Conservation (phyloP, 2,113 vertebrate genomes). For the Leucosticte australis region DNA sequence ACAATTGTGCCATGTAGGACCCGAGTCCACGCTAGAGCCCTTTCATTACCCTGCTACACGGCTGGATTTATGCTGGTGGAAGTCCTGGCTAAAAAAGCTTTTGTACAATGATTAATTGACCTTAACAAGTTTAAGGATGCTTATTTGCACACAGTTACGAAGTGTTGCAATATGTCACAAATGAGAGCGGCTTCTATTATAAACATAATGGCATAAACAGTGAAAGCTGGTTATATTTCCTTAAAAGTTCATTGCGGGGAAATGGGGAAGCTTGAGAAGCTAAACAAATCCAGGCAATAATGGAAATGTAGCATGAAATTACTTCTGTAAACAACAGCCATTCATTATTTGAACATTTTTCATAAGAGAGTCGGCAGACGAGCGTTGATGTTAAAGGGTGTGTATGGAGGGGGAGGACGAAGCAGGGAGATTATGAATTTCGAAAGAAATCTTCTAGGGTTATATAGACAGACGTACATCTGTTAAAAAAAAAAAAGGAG, state of each 20-base stretch:
- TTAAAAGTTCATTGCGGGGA: constrained; percentile 85
- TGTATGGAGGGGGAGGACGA: constrained; percentile 58
- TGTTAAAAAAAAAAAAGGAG: constrained; percentile 59
- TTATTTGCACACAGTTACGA: constrained; percentile 81
- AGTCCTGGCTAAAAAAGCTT: constrained; percentile 54
- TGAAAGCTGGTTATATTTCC: constrained; percentile 81
- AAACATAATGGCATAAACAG: constrained; percentile 71
- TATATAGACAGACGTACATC: constrained; percentile 79
- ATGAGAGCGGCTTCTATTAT: constrained; percentile 76
- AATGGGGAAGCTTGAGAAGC: constrained; percentile 85
- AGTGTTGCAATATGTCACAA: constrained; percentile 79
- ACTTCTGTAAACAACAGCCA: constrained; percentile 97
- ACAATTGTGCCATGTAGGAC: constrained; percentile 3
- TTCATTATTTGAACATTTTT: constrained; percentile 94
- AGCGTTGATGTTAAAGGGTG: constrained; percentile 58
- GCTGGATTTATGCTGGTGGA: constrained; percentile 37
- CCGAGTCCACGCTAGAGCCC: neutral
- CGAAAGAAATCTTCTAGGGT: constrained; percentile 70
- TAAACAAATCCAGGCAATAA: constrained; percentile 98
- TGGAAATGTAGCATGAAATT: constrained; percentile 99
- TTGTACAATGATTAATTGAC: constrained; percentile 81
- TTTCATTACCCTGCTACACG: neutral
- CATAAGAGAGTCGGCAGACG: constrained; percentile 80
- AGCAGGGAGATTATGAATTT: constrained; percentile 54
- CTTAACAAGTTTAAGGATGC: constrained; percentile 79